A percentile compares a stretch with the other conserved stretches of the same genome.
Conservation (phyloP, 2,113 vertebrate species). For the Dromiciops gliroides region DNA sequence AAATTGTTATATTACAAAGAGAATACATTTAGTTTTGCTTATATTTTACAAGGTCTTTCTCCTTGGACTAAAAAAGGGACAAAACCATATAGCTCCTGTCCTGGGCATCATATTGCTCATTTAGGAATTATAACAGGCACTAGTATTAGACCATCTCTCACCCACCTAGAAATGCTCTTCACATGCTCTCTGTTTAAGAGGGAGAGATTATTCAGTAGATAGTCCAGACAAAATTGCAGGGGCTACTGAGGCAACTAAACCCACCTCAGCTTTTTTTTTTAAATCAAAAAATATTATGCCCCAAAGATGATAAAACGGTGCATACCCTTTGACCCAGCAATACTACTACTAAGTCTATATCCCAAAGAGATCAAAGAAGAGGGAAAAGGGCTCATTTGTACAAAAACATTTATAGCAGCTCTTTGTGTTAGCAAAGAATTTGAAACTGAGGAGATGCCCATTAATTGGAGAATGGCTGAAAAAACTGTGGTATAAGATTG, state of each 20-base stretch:
- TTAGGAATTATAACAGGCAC: slow-evolving; percentile 13
- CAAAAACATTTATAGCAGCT: not conserved
- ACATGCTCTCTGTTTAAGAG: not conserved
- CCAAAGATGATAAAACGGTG: not conserved
- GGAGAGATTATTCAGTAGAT: too few species aligned
- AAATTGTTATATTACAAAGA: slow-evolving; percentile 43
- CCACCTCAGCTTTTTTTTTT: not conserved
- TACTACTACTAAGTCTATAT: not conserved
- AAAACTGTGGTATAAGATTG: not conserved
- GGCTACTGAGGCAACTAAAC: not conserved
- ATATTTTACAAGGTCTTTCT: not conserved
- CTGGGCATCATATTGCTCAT: not conserved
- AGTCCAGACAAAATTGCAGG: not conserved
- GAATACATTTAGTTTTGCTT: slow-evolving; percentile 20
- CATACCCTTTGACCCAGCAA: not conserved
- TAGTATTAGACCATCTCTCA: not conserved
- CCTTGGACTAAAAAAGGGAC: slow-evolving; percentile 6
- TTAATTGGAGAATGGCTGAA: not conserved
- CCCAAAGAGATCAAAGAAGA: too few species aligned
- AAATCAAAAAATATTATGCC: not conserved
- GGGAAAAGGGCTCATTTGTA: not conserved
- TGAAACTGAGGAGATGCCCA: not conserved
- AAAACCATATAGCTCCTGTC: not conserved
- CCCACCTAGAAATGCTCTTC: not conserved
- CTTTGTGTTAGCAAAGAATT: not conserved